Percentiles rank a stretch among this genome's conserved stretches.
These are phyloP conservation scores for Anoplolepis gracilipes DNA, from an alignment of 1,140 invertebrate genomes.

Conservation along the genomic window DNA sequence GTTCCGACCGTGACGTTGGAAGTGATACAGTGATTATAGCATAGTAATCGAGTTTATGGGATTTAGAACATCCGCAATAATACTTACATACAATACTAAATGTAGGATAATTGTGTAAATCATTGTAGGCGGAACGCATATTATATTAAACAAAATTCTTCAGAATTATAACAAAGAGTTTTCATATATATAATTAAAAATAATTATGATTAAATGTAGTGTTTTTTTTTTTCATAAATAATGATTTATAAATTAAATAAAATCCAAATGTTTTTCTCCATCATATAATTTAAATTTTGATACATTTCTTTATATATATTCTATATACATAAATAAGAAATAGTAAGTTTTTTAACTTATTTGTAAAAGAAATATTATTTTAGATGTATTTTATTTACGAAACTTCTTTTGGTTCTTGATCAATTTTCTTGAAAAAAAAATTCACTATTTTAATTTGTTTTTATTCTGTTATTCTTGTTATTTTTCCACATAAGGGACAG, in stretches of 20 bases:
- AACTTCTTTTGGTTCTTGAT: background rate
- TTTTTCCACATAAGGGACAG: background rate
- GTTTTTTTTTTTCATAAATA: background rate
- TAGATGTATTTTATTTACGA: background rate
- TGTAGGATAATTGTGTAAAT: constrained; percentile 21
- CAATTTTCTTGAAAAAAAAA: background rate
- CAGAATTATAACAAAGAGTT: background rate
- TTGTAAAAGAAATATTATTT: background rate
- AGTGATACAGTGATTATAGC: constrained; percentile 27
- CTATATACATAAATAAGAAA: background rate
- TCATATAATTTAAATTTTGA: background rate
- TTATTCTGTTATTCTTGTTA: background rate
- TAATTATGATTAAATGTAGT: background rate
- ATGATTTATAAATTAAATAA: background rate
- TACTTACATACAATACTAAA: constrained; percentile 3
- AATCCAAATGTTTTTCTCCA: background rate
- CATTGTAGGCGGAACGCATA: background rate
- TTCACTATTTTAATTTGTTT: constrained; percentile 1
- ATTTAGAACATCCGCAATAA: constrained; percentile 5
- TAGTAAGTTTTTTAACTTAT: background rate
- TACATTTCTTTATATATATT: background rate
- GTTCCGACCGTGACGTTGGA: constrained; percentile 26
- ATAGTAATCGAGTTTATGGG: background rate
- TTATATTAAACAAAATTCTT: background rate
- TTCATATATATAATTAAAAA: background rate